These are phyloP conservation scores for Passer montanus DNA, from an alignment of 2,113 vertebrate genomes.

Conservation along the genomic window DNA sequence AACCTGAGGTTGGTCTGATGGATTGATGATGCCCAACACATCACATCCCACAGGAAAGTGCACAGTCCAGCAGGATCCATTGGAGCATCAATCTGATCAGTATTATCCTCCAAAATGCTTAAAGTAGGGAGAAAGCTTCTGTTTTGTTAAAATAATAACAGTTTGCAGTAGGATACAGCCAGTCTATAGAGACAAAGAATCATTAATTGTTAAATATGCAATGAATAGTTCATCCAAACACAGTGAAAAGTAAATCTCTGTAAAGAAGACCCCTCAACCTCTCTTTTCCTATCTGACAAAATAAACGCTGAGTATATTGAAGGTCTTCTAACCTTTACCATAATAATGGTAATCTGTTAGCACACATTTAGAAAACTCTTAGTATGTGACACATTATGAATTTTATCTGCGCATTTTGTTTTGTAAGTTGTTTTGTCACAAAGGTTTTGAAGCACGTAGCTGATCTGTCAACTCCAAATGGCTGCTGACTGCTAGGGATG, in stretches of 20 bases:
- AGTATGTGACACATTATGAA: accelerated
- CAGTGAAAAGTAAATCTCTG: not conserved
- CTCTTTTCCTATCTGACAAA: not conserved
- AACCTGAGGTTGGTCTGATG: not conserved
- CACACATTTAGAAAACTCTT: not conserved
- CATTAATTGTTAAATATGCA: not conserved
- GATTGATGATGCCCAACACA: not conserved
- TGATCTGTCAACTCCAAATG: not conserved
- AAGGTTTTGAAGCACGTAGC: not conserved
- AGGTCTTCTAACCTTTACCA: not conserved
- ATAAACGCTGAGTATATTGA: not conserved
- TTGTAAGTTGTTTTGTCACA: not conserved
- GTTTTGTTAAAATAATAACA: not conserved
- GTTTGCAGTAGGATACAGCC: not conserved
- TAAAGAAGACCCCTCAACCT: not conserved
- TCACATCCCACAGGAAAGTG: not conserved
- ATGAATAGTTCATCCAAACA: not conserved
- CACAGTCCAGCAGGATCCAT: not conserved
- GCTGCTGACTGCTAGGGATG: not conserved
- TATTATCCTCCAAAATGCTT: not conserved
- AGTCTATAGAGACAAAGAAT: not conserved
- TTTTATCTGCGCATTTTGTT: not conserved
- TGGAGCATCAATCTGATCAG: not conserved
- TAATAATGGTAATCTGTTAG: not conserved
- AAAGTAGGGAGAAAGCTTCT: not conserved